A percentile compares a stretch with the other conserved stretches of the same genome.
These are phyloP conservation scores for Anarhynchus alexandrinus DNA, from an alignment of 2,113 vertebrate species.

Conservation along the genomic window DNA sequence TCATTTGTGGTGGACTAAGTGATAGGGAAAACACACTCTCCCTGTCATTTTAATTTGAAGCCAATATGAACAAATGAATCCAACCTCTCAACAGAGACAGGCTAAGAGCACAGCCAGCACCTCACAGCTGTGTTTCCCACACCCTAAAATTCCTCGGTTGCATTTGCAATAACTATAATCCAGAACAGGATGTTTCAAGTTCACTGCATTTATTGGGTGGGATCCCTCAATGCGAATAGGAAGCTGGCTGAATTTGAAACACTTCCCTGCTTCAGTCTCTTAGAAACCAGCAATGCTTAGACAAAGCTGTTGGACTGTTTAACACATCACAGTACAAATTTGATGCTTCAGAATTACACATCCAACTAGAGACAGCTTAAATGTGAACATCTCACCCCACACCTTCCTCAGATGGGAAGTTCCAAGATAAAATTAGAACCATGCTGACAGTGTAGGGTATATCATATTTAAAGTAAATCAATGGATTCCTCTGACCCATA, in stretches of 20 bases:
- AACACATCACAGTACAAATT: not conserved
- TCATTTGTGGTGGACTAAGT: not conserved
- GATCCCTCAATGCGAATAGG: accelerated
- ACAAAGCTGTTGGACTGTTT: not conserved
- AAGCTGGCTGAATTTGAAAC: not conserved
- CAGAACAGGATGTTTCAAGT: not conserved
- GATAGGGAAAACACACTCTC: not conserved
- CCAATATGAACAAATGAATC: not conserved
- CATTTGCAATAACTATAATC: not conserved
- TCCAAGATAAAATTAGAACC: not conserved
- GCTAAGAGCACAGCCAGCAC: not conserved
- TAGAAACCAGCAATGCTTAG: not conserved
- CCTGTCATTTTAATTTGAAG: not conserved
- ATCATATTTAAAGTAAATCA: not conserved
- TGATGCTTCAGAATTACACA: not conserved
- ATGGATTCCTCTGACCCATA: not conserved
- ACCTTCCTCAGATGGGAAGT: not conserved
- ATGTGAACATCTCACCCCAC: not conserved
- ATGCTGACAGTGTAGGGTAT: not conserved
- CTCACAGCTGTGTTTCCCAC: not conserved
- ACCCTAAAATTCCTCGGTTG: not conserved
- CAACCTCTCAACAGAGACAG: not conserved
- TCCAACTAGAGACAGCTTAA: not conserved
- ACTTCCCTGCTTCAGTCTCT: not conserved
- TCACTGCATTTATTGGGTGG: not conserved